Evolutionary conservation across 2,113 vertebrate genomes (phyloP), one percentile per base, ranked within the genome.

Genomic region (Sclerurus mexicanus): DNA sequence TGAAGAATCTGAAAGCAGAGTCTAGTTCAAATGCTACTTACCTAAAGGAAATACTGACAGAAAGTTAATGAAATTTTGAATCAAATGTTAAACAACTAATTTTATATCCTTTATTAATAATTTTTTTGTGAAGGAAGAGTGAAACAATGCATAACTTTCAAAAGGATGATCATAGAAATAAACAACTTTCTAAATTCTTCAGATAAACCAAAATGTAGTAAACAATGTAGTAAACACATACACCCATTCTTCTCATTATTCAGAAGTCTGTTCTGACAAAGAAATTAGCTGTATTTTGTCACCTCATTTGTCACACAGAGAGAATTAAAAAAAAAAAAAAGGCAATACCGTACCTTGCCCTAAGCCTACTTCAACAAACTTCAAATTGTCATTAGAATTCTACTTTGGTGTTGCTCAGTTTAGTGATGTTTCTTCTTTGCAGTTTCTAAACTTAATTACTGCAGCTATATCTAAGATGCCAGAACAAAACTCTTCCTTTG

Each of bases 211-310:
- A 86, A 96, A 87, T 68, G n/a, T n/a, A n/a, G n/a, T n/a, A 35
- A 37, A 30, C 40, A 81, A 35, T 52, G 20, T 55, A 81, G 30
- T 49, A 88, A 93, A 58, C 49, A 52, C 21, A 60, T 44, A 42
- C 9, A 68, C 20, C 7, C 18, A 49, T 83, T 86, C 63, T 82
- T 30, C 59, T 93, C 85, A 84, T 92, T 96, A 74, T 81, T 90
- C 64, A 89, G 52, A 96, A 78, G 62, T 47, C 47, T 88, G 27
- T 84, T 89, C 93, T 94, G 85, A 86, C 88, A 96, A 90, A 95
- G 89, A 96, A 95, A 96, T 96, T 94, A 94, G 68, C 90, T 95
- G 86, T 93, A 91, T 94, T 96, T 95, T 96, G 93, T 95, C 93
- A 93, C 56, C 52, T 92, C 88, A 87, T 96, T 97, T 96, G 93